Percentiles rank a stretch among this genome's conserved stretches.
Conservation (phyloP, 2,113 vertebrate species). For the Piprites chloris region DNA sequence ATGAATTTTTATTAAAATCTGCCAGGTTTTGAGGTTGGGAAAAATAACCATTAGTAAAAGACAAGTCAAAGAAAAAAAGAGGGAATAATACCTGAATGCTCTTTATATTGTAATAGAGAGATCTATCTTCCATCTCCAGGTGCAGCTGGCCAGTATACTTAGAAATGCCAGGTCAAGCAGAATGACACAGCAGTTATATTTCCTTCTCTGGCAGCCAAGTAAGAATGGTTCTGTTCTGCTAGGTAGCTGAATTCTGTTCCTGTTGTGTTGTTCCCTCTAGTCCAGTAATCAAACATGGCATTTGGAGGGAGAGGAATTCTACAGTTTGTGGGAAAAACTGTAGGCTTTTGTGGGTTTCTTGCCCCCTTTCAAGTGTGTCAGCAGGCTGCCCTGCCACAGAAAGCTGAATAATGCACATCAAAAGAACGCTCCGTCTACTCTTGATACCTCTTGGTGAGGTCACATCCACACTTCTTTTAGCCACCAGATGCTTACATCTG, state of each 20-base stretch:
- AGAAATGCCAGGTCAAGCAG: constrained; percentile 1
- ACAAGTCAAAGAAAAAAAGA: neutral
- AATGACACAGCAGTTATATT: constrained; percentile 3
- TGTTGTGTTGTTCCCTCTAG: neutral
- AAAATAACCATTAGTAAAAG: neutral
- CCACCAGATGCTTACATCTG: neutral
- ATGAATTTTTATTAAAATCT: neutral
- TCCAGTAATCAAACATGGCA: neutral
- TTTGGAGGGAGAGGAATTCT: neutral
- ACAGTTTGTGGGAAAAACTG: neutral
- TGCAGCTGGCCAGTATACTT: neutral
- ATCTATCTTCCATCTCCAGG: neutral
- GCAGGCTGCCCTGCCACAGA: neutral
- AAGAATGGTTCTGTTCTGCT: neutral
- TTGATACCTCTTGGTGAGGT: neutral
- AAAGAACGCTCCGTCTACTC: neutral
- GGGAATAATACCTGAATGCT: neutral
- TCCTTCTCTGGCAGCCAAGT: neutral
- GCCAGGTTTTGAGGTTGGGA: neutral
- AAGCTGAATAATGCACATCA: neutral
- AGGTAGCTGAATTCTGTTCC: neutral
- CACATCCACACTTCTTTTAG: neutral
- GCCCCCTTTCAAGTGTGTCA: neutral
- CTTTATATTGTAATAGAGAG: neutral
- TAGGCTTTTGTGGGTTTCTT: neutral